Evolutionary conservation across 2,113 vertebrate genomes (phyloP).

Genomic region (Indicator maculatus): DNA sequence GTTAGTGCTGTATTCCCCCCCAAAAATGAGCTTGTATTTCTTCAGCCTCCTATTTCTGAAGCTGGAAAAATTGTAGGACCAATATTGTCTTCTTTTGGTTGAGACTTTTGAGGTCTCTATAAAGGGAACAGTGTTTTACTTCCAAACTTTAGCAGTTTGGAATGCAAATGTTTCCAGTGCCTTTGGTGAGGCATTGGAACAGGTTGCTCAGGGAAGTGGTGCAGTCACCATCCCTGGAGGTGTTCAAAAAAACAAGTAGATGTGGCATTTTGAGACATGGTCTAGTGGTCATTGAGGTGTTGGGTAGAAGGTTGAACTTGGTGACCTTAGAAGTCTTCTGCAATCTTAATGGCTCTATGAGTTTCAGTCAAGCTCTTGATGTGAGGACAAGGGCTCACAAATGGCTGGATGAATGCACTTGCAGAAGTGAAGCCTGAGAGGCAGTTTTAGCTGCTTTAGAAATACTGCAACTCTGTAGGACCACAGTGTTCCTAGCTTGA

Average conservation of each 20-base stretch:
- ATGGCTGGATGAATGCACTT: background rate
- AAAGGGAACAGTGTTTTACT: background rate
- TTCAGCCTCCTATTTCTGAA: background rate
- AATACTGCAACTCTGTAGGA: background rate
- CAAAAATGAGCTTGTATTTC: background rate
- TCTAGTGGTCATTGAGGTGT: too few species aligned
- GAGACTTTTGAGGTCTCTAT: background rate
- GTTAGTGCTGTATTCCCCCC: background rate
- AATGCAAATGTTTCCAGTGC: too few species aligned
- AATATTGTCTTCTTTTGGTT: background rate
- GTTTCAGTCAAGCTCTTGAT: background rate
- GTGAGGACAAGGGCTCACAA: background rate
- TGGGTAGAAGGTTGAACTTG: too few species aligned
- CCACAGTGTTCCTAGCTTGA: background rate
- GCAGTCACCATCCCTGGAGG: too few species aligned
- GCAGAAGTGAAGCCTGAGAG: background rate
- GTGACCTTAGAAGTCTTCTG: too few species aligned
- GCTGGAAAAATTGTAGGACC: background rate
- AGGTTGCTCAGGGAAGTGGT: too few species aligned
- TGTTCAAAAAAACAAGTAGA: too few species aligned
- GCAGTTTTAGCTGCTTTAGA: background rate
- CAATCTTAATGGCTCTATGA: background rate
- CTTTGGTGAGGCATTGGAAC: too few species aligned
- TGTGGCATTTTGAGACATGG: too few species aligned
- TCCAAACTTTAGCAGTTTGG: background rate